A percentile compares a stretch with the other conserved stretches of the same genome.
These are phyloP conservation scores for Halotydeus destructor DNA, from an alignment of 1,140 invertebrate species.

Conservation along the genomic window DNA sequence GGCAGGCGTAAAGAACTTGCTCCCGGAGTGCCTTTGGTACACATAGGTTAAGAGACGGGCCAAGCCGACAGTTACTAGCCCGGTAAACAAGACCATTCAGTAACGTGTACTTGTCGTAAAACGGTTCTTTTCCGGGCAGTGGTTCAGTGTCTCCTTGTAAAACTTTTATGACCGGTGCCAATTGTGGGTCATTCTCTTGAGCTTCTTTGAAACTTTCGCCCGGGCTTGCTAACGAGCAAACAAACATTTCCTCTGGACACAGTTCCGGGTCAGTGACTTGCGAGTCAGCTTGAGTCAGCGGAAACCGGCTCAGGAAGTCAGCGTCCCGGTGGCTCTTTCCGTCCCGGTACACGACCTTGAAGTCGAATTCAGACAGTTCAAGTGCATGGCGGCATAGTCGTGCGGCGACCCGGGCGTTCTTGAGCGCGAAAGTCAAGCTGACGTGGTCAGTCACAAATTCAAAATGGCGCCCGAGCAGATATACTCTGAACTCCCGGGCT, in stretches of 20 bases:
- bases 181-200: neutral
- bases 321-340: slow-evolving; percentile 14
- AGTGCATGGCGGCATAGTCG: slow-evolving; percentile 29
- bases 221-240: too few relatives aligned
- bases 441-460: slow-evolving; percentile 30
- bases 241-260: too few relatives aligned
- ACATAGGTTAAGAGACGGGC: neutral
- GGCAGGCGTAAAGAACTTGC: slow-evolving; percentile 6
- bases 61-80: neutral
- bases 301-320: neutral
- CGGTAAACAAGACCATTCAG: too few relatives aligned
- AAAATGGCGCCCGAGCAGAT: slow-evolving; percentile 25
- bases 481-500: slow-evolving; percentile 23
- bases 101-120: too few relatives aligned
- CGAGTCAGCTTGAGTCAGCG: neutral
- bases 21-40: slow-evolving; percentile 3
- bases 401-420: slow-evolving; percentile 23
- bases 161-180: neutral
- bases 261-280: neutral
- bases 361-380: slow-evolving; percentile 27
- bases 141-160: neutral
- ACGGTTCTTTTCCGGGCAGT: neutral
- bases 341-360: slow-evolving; percentile 24
- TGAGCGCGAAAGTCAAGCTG: slow-evolving; percentile 26
- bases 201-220: too few relatives aligned